phyloP scores from a whole-genome alignment of 2,888 invertebrate genomes.

The Xestobium rufovillosum region DNA sequence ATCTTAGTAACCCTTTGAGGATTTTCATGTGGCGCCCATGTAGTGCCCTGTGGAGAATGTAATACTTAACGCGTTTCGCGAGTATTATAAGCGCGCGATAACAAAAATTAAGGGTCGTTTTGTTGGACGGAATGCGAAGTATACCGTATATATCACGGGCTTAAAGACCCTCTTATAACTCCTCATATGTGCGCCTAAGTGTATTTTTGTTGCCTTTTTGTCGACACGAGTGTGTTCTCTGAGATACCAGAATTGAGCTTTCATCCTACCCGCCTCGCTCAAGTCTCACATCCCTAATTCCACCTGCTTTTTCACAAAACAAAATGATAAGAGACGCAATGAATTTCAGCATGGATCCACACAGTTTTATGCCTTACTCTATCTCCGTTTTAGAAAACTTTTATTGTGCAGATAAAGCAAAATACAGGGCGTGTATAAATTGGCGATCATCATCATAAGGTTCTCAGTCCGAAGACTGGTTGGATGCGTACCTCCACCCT shows the following conservation, averaged over 20 bases:
- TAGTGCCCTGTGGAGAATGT: constrained; percentile 22
- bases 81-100: constrained; percentile 20
- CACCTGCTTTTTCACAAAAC: constrained; percentile 1
- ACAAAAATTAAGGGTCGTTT: constrained; percentile 23
- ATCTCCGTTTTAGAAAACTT: too few species aligned
- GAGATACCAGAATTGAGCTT: constrained; percentile 26
- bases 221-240: constrained; percentile 26
- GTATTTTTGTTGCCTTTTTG: constrained; percentile 27
- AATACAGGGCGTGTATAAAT: too few species aligned
- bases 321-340: neutral
- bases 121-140: constrained; percentile 14
- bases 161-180: constrained; percentile 20
- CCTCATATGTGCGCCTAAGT: constrained; percentile 22
- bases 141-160: constrained; percentile 18
- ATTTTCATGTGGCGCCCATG: too few species aligned
- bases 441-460: too few species aligned
- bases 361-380: neutral
- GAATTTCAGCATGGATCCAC: neutral
- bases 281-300: constrained; percentile 1
- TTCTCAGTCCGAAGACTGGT: too few species aligned
- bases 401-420: too few species aligned
- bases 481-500: too few species aligned
- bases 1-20: too few species aligned
- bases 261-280: neutral
- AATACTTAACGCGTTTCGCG: constrained; percentile 18